Base-by-base conservation (phyloP, 2,113 vertebrate genomes). In the Vireo altiloquus region DNA sequence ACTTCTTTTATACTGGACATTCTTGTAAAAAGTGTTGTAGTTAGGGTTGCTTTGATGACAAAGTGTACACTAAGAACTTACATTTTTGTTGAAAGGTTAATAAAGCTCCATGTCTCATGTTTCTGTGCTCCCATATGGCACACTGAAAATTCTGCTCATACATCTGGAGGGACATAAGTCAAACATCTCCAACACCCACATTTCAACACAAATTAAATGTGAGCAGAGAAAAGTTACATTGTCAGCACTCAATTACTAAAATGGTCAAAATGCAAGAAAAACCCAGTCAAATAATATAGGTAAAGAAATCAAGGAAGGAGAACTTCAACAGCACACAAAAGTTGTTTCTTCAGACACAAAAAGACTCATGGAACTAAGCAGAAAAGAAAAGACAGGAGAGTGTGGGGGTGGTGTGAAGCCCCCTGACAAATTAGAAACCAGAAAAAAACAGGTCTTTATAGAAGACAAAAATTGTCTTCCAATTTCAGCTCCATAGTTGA, bases 61-160 rank as follows among this genome's bases (percentile, higher is more conserved):
- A 74, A 71, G 6, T 46, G 24, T 63, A 87, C 83, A 65, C 70
- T 63, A 95, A 61, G 31, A 87, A 49, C 40, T 60, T 75, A 30
- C 35, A 64, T 92, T 92, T 86, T 77, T 46, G 33, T 25, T 77
- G 68, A 87, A 96, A 94, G 59, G 54, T 68, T 91, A 87, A 83
- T 81, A 78, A 95, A 53, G 37, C 25, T 77, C 92, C 44, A 16
- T 50, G 59, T 49, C 27, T 88, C 15, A 0, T 40, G 28, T 80
- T 72, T 77, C 82, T 83, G 17, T 72, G 49, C 35, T 83, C 56
- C 89, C 87, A 65, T 66, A 87, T 35, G 54, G 87, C 47, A 64
- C 19, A 39, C 37, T 60, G 66, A 76, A 91, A 95, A 75, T 74
- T 57, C 76, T 91, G 47, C 39, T 70, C 25, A 5, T 78, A 25